Conservation (phyloP, 53 echinoderm and acorn worm species). For the Stichopus horrens region DNA sequence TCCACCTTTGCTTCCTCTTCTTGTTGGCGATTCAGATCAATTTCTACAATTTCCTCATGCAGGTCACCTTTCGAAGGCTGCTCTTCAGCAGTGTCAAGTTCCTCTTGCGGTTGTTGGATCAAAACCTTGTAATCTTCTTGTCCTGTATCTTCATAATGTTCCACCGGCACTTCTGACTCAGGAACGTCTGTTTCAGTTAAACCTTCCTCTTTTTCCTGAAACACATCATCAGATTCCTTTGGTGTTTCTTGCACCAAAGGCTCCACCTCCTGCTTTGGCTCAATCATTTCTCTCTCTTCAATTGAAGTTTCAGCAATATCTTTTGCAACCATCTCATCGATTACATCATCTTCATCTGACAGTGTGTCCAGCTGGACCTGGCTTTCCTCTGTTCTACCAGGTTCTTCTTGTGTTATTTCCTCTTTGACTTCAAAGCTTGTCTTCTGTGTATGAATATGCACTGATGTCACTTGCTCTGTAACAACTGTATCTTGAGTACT, state of each 20-base stretch:
- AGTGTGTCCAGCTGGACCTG: background rate
- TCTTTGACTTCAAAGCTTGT: conserved; percentile 6
- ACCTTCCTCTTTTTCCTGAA: background rate
- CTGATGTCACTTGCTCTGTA: background rate
- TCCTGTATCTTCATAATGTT: conserved; percentile 31
- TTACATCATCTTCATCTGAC: conserved; percentile 2
- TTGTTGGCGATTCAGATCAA: background rate
- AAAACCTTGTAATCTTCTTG: background rate
- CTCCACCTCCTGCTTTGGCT: background rate
- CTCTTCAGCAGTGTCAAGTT: conserved; percentile 6
- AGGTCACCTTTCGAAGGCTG: too few species aligned
- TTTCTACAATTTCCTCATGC: background rate
- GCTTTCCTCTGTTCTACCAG: background rate
- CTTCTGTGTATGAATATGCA: conserved; percentile 2
- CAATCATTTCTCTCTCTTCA: conserved; percentile 34
- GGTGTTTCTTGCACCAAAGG: background rate
- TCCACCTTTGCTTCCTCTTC: background rate
- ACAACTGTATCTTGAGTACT: conserved; percentile 5
- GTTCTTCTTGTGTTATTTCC: conserved; percentile 18
- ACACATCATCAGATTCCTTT: background rate
- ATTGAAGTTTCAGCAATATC: background rate
- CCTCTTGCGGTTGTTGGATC: too few species aligned
- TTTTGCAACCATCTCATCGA: background rate
- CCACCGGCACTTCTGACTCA: background rate
- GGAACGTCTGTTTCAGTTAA: background rate